phyloP scores from a whole-genome alignment of 2,113 vertebrate genomes.

The Amazona vittata region DNA sequence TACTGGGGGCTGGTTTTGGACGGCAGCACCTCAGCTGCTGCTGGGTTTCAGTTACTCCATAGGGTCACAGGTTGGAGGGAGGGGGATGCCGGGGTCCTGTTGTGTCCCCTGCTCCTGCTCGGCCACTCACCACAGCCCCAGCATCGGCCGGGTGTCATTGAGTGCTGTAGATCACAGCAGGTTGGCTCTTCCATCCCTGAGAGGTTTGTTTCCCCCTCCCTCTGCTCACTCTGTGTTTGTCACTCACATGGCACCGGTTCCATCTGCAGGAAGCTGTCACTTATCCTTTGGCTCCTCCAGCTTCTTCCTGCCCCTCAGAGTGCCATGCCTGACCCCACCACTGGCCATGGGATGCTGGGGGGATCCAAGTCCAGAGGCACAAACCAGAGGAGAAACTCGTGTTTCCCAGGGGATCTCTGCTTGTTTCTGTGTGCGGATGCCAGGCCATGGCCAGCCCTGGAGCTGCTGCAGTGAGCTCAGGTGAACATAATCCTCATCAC shows the following conservation, averaged over 20 bases:
- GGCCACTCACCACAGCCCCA: not conserved
- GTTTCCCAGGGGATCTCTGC: rapidly evolving
- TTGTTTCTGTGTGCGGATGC: rapidly evolving
- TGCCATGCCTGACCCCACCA: rapidly evolving
- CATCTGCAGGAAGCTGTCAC: conserved; percentile 36
- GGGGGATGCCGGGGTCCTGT: rapidly evolving
- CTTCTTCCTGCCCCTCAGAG: not conserved
- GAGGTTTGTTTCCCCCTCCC: conserved; percentile 11
- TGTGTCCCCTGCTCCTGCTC: not conserved
- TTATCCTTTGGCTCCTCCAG: not conserved
- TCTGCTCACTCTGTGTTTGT: not conserved
- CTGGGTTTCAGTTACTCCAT: not conserved
- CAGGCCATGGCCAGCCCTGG: rapidly evolving
- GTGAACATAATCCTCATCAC: rapidly evolving
- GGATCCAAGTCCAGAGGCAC: not conserved
- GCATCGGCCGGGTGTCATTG: rapidly evolving
- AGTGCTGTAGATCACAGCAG: not conserved
- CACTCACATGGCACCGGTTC: not conserved
- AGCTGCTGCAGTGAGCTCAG: not conserved
- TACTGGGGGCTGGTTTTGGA: not conserved
- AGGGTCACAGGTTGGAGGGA: not conserved
- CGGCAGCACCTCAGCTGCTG: not conserved
- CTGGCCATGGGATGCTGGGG: not conserved
- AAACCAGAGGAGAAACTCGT: rapidly evolving
- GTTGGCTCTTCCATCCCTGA: not conserved